phyloP scores from a whole-genome alignment of 2,888 invertebrate species.

The Clunio marinus region DNA sequence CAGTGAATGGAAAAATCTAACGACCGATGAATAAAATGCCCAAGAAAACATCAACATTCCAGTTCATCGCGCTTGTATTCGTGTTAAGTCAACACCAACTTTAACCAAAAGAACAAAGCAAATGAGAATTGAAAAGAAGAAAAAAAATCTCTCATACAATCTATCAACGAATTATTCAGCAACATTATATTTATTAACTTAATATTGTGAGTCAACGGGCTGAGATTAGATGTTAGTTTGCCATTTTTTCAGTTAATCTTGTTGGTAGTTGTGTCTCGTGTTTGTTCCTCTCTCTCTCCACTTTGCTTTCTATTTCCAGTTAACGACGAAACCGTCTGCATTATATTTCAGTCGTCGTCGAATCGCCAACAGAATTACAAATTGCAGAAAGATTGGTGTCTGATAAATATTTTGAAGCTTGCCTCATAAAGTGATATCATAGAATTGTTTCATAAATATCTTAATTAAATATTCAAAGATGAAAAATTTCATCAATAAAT shows the following conservation, averaged over 20 bases:
- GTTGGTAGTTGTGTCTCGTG: conserved; percentile 4
- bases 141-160: no score
- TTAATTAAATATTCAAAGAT: no score
- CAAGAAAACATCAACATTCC: conserved; percentile 17
- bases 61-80: not conserved
- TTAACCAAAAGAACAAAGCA: no score
- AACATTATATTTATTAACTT: not conserved
- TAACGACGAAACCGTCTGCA: not conserved
- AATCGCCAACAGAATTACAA: conserved; percentile 31
- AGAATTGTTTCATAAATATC: no score
- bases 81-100: conserved; percentile 14
- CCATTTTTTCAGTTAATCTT: not conserved
- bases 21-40: not conserved
- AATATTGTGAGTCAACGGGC: not conserved
- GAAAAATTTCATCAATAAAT: no score
- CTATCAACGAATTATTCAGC: not conserved
- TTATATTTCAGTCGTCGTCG: conserved; percentile 9
- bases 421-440: no score
- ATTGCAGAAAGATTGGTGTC: no score
- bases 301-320: conserved; percentile 36
- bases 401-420: no score
- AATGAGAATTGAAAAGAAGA: no score
- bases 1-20: not conserved
- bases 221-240: not conserved
- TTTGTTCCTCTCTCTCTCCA: not conserved